Evolutionary conservation across 1,140 invertebrate genomes (phyloP).

Genomic region (Eciton burchellii): DNA sequence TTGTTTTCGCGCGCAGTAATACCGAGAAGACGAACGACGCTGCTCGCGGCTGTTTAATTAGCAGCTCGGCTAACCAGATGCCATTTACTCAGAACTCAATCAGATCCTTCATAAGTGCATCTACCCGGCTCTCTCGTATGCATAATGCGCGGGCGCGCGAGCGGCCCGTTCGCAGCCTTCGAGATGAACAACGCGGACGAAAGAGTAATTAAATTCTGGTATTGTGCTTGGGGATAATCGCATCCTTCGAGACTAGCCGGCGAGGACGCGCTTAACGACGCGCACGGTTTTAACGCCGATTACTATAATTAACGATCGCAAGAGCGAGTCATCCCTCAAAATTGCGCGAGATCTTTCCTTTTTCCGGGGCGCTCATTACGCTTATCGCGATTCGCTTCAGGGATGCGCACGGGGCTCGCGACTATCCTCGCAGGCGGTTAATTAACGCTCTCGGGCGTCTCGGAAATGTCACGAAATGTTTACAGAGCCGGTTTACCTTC

Average conservation of each 20-base stretch:
- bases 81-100: constrained; percentile 85
- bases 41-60: constrained; percentile 84
- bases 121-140: constrained; percentile 79
- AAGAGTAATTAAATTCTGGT: constrained; percentile 78
- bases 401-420: neutral
- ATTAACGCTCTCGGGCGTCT: constrained; percentile 17
- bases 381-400: constrained; percentile 21
- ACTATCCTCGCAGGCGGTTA: constrained; percentile 22
- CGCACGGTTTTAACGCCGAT: constrained; percentile 47
- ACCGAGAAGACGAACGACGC: constrained; percentile 56
- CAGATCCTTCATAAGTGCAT: constrained; percentile 85
- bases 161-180: constrained; percentile 45
- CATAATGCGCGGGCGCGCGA: constrained; percentile 80
- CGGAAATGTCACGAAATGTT: constrained; percentile 23
- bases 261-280: constrained; percentile 51
- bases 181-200: constrained; percentile 63
- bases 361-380: constrained; percentile 18
- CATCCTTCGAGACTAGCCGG: constrained; percentile 40
- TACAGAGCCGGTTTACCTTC: no score
- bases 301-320: constrained; percentile 51
- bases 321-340: constrained; percentile 49
- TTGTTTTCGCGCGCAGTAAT: constrained; percentile 57
- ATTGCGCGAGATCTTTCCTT: constrained; percentile 40
- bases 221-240: constrained; percentile 58
- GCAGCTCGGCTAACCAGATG: constrained; percentile 82